Base-by-base conservation (phyloP, 2,113 vertebrate genomes). In the Cinclus cinclus region DNA sequence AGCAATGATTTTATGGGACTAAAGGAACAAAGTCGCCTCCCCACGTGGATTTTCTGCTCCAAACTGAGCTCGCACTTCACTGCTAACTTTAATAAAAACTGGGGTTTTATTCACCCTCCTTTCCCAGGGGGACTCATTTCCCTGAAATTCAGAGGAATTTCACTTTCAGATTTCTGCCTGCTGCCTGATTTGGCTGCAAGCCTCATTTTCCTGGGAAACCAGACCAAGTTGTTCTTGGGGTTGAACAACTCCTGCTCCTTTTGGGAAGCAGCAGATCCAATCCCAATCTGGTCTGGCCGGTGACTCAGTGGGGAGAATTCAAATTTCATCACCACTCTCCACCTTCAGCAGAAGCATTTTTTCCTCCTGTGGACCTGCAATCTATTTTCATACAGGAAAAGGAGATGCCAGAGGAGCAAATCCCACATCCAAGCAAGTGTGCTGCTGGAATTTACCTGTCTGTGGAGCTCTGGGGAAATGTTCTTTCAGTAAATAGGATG, bases 251-350 rank as follows among this genome's bases (percentile, higher is more conserved):
- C 71, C 55, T 0, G 4, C 23, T 22, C 41, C 13, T 6, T 15
- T 69, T 37, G 30, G 49, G 86, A 44, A 70, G 71, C 35, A 52
- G 83, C 18, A 92, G 69, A 28, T 37, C 15, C 81, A 42, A 75
- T 28, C 96, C 68, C 81, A 42, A 75, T 28, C 96, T 64, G 0
- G 91, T 69, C 93, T 87, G 89, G 78, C 77, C 7, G 42, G 74
- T 95, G 94, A 96, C 93, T 95, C 96, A 91, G 33, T 2, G 35
- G 65, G 39, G 69, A 94, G 24, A 15, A 92, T 87, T 52, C 60
- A 89, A 37, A 92, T 92, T 97, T 95, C 94, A 92, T 80, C 93
- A 95, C 15, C 49, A 5, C 31, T 17, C 77, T 69, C 23, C 56
- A 50, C 75, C 46, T 24, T 18, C 79, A 80, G 44, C 79, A 95